Conservation (phyloP, 2,113 vertebrate genomes). For the Anhinga anhinga region DNA sequence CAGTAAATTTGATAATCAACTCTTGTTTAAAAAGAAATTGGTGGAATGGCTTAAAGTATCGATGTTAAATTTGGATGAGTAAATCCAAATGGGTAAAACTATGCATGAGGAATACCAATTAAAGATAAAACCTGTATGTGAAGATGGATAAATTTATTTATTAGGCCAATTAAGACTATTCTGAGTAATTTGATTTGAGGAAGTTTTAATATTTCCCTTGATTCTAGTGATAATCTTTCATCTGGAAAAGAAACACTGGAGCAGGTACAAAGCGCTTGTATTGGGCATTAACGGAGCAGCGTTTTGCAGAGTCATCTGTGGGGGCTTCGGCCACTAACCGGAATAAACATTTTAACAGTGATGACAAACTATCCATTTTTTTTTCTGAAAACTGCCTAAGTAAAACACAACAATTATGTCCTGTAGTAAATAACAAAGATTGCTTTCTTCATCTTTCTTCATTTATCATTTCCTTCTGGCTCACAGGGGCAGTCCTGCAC, state of each 20-base stretch:
- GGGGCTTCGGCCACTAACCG: background rate
- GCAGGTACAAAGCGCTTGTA: background rate
- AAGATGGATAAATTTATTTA: slow-evolving; percentile 23
- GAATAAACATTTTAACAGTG: background rate
- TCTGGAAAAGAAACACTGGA: background rate
- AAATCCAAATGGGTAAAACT: background rate
- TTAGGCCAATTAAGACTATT: slow-evolving; percentile 38
- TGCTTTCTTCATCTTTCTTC: background rate
- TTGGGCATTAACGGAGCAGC: background rate
- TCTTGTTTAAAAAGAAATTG: slow-evolving; percentile 18
- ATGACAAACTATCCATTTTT: background rate
- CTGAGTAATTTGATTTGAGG: slow-evolving; percentile 25
- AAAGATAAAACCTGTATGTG: slow-evolving; percentile 6
- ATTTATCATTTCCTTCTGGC: background rate
- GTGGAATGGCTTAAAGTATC: slow-evolving; percentile 13
- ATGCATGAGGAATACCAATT: slow-evolving; percentile 11
- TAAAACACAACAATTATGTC: background rate
- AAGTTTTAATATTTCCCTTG: slow-evolving; percentile 16
- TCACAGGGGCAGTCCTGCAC: background rate
- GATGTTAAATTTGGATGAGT: background rate
- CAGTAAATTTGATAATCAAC: background rate
- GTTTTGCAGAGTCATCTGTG: background rate
- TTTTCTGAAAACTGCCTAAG: background rate
- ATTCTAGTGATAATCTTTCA: slow-evolving; percentile 38
- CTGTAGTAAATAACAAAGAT: background rate